Base-by-base conservation (phyloP, 92 coral and sea anemone species). In the Scolanthus callimorphus region DNA sequence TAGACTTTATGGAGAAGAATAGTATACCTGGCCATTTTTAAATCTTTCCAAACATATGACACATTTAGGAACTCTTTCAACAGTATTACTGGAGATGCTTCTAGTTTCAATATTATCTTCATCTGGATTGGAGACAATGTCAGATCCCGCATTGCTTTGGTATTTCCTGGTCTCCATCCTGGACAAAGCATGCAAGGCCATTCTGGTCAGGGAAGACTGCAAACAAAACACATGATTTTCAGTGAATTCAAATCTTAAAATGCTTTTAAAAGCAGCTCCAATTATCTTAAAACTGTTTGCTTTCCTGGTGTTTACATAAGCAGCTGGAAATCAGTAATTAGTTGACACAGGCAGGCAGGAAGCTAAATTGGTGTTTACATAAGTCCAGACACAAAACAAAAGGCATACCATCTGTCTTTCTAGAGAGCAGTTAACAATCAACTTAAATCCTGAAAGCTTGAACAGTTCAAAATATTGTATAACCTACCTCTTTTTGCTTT, bases 131-230 rank as follows among this genome's bases (percentile, higher is more conserved):
- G 80, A 49, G 3, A 73, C 53, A 2, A 76, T 78, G 3, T 49
- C 12, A 10, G 54, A 57, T 3, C 61, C 30, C n/a, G 27, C 26
- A 22, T 63, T 77, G 11, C 75, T 67, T 17, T 79, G 74, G 50
- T 72, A 92, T 69, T 92, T 88, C 28, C 90, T 77, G 11, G 98
- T 88, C 60, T 92, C 98, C 98, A 92, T 92, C 65, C 89, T 80
- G 31, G 98, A 92, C 30, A 92, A 79, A 0, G 98, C 98, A 59
- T 92, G 92, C 11, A 88, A 59, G n/a, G 98, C 98, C 98, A 88
- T 92, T 57, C 95, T 83, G 60, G 98, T 85, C 20, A 92, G 82
- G 20, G 98, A 92, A 0, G 98, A 80, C 98, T 92, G 45, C 1
- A 63, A 67, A 11, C 1, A 29, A 17, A 54, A 20, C 20, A 19